Evolutionary conservation across 2,113 vertebrate genomes (phyloP).

Genomic region (Carassius carassius): DNA sequence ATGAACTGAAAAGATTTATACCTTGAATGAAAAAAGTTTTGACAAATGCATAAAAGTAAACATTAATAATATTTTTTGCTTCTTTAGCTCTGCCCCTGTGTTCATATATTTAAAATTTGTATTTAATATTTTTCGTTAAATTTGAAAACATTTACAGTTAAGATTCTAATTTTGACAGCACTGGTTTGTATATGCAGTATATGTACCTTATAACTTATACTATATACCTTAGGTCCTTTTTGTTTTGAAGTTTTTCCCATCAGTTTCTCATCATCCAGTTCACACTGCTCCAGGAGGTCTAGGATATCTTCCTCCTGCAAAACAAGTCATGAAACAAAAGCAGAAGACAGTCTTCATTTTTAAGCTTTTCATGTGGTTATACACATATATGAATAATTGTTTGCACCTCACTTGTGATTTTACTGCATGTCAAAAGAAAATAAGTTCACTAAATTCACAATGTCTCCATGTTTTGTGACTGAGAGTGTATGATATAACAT

Average conservation of each 20-base stretch:
- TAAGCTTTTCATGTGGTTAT: background rate
- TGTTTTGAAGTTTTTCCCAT: conserved; percentile 86
- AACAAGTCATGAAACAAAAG: background rate
- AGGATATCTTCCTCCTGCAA: conserved; percentile 95
- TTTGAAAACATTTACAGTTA: too few relatives aligned
- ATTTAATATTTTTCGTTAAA: too few relatives aligned
- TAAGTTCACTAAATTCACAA: background rate
- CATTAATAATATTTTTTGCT: too few relatives aligned
- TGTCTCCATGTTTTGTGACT: background rate
- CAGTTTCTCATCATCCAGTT: conserved; percentile 95
- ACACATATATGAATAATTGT: background rate
- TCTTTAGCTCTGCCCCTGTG: too few relatives aligned
- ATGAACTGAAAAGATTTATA: too few relatives aligned
- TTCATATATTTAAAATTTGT: too few relatives aligned
- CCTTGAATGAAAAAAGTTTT: too few relatives aligned
- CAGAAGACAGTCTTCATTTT: conserved; percentile 59
- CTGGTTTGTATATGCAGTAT: too few relatives aligned
- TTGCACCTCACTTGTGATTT: background rate
- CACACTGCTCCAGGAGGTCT: conserved; percentile 95
- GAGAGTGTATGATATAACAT: background rate
- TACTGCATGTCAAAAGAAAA: background rate
- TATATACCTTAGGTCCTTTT: conserved; percentile 80
- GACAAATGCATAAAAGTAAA: too few relatives aligned
- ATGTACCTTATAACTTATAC: background rate
- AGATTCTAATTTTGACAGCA: too few relatives aligned